These are phyloP conservation scores for Cyclopterus lumpus DNA, from an alignment of 2,797 vertebrate genomes.

Conservation along the genomic window DNA sequence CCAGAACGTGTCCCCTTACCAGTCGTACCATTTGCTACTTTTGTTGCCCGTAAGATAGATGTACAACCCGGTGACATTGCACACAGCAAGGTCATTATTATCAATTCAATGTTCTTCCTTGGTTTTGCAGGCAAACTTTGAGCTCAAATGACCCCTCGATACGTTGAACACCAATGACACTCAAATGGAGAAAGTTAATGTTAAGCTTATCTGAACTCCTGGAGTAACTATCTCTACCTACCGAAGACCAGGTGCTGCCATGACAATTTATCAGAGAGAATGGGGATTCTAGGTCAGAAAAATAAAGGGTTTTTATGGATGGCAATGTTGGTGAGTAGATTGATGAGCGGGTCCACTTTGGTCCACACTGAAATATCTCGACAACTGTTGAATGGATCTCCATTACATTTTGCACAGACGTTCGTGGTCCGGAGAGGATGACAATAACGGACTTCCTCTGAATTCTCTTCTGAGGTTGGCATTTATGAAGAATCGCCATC, in stretches of 20 bases:
- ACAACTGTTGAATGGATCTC: not conserved
- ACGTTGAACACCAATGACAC: not conserved
- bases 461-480: not conserved
- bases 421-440: not conserved
- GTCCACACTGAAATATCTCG: not conserved
- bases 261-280: not conserved
- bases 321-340: not conserved
- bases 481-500: not conserved
- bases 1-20: not conserved
- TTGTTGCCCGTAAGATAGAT: not conserved
- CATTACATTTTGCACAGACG: not conserved
- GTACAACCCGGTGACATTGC: not conserved
- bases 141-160: not conserved
- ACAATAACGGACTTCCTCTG: not conserved
- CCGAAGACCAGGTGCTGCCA: not conserved
- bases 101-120: not conserved
- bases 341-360: not conserved
- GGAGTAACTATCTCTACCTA: not conserved
- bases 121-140: not conserved
- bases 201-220: not conserved
- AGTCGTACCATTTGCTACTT: not conserved
- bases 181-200: slow-evolving; percentile 5
- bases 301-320: not conserved
- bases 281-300: not conserved
- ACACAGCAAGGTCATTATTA: not conserved